Evolutionary conservation across 2,113 vertebrate species (phyloP).

Genomic region (Lichenostomus cassidix): DNA sequence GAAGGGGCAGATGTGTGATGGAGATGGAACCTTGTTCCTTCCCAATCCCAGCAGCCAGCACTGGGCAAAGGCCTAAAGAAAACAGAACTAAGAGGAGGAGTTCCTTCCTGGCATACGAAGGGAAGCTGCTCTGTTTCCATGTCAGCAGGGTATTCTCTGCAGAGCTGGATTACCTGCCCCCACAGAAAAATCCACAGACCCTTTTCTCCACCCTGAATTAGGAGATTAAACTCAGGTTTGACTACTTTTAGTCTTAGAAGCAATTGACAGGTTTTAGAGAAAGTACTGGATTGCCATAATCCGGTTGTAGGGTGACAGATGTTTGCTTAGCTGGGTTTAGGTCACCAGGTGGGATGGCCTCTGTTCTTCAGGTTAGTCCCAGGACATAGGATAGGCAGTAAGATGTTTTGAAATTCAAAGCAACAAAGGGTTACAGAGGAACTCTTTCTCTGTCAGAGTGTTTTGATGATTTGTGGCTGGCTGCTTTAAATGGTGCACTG

Average conservation of each 20-base stretch:
- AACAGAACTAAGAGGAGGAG: background rate
- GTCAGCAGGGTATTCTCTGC: background rate
- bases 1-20: background rate
- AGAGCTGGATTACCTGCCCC: background rate
- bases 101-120: accelerated
- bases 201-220: background rate
- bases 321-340: background rate
- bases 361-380: background rate
- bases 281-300: background rate
- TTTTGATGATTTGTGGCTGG: background rate
- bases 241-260: background rate
- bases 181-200: background rate
- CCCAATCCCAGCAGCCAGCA: background rate
- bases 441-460: background rate
- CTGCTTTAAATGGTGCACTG: background rate
- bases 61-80: background rate
- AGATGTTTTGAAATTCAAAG: background rate
- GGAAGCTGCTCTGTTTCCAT: background rate
- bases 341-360: background rate
- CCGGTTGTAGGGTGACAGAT: background rate
- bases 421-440: background rate
- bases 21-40: background rate
- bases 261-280: background rate
- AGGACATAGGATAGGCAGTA: background rate
- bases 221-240: background rate